These are phyloP conservation scores for Diploptera punctata DNA, from an alignment of 2,888 invertebrate species.

Conservation along the genomic window DNA sequence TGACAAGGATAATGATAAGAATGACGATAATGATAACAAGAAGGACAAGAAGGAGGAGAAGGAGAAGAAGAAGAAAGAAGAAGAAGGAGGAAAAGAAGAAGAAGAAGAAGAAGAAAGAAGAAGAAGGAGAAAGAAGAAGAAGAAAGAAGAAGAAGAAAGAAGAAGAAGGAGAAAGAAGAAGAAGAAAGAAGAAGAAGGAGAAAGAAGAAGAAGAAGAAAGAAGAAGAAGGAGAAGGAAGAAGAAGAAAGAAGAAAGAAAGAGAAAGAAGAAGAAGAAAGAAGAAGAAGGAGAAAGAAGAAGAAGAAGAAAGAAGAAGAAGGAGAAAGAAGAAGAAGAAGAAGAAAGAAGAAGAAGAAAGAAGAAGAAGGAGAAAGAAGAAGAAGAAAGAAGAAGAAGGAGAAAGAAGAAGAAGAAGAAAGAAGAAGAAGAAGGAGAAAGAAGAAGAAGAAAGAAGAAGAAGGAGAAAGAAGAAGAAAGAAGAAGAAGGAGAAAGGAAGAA, in stretches of 20 bases:
- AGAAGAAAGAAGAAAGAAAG: background rate
- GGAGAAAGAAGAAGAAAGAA: conserved; percentile 8
- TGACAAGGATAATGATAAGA: too few relatives aligned
- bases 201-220: background rate
- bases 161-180: background rate
- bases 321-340: background rate
- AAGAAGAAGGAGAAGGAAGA: background rate
- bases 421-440: conserved; percentile 33
- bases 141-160: background rate
- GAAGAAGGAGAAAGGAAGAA: background rate
- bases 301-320: background rate
- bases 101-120: background rate
- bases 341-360: conserved; percentile 37
- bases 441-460: conserved; percentile 12
- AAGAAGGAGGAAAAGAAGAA: background rate
- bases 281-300: background rate
- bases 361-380: background rate
- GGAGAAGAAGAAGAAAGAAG: background rate
- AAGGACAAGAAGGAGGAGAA: background rate
- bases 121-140: background rate
- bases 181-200: background rate
- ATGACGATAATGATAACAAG: too few relatives aligned
- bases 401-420: conserved; percentile 27
- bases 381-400: background rate
- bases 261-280: background rate